Base-by-base conservation (phyloP, 2,888 invertebrate species). In the Tipula lateralis region DNA sequence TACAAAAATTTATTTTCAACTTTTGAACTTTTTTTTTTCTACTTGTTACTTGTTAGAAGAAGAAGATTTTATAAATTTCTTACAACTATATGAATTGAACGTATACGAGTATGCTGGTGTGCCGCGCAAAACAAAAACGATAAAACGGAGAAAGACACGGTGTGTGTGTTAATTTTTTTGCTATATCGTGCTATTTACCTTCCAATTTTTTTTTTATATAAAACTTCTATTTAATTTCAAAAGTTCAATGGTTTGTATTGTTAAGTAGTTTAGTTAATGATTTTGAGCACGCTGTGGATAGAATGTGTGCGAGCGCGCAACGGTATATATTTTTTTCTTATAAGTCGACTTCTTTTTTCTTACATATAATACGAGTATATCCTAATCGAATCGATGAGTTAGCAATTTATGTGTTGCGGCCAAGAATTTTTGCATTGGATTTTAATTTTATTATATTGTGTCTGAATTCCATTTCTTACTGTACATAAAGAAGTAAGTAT, bases 221-320 rank as follows among this genome's bases (percentile, higher is more conserved):
- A 50, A 66, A 66, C 19, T 66, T 24, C 19, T 24, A 66, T 66
- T 24, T 66, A 66, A 66, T 66, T 24, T 24, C 7, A 66, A 19
- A 66, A 66, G 66, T 66, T 66, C 66, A 66, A 66, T 66, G 66
- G 66, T 66, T 66, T 66, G 66, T 66, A 66, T 66, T 66, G 66
- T 66, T 66, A 66, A 66, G 66, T 66, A 66, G 66, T 66, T 66
- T 9, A 16, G 24, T 66, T 66, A 66, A 66, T 66, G 66, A 24
- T 66, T 66, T 66, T 24, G 66, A 19, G 66, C 66, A 66, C 24
- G 66, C 66, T 66, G 66, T 24, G 66, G 24, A 19, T n/a, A 24
- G 24, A 50, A 50, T 66, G 24, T 66, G 24, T 66, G 66, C 66
- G 66, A 66, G 24, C 66, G 24, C 1, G 24, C 19, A 66, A 66